Evolutionary conservation across 1,140 invertebrate genomes (phyloP).

Genomic region (Ceratina australensis): DNA sequence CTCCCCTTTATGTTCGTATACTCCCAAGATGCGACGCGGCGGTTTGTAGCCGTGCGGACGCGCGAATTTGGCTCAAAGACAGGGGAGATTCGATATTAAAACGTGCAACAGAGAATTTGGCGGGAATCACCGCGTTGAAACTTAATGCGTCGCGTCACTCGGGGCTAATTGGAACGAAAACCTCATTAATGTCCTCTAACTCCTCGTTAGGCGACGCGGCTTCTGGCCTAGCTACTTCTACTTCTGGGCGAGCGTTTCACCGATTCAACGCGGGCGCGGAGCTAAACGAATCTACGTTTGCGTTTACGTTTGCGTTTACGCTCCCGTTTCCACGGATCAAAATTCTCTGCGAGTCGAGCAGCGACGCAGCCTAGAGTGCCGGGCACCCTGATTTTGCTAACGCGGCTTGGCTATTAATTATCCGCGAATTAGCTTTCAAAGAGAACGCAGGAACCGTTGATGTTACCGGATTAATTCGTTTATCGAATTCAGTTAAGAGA

Average conservation of each 20-base stretch:
- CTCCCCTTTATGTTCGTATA: background rate
- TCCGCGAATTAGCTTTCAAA: constrained; percentile 9
- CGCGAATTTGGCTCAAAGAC: constrained; percentile 41
- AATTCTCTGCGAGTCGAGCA: background rate
- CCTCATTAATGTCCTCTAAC: constrained; percentile 64
- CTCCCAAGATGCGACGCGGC: background rate
- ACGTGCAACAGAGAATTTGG: constrained; percentile 39
- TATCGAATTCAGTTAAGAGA: constrained; percentile 3
- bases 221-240: constrained; percentile 22
- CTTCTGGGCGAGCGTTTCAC: background rate
- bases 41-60: background rate
- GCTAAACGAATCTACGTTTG: constrained; percentile 36
- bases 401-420: constrained; percentile 26
- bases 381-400: constrained; percentile 32
- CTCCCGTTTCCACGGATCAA: constrained; percentile 10
- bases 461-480: constrained; percentile 14
- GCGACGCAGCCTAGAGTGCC: background rate
- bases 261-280: constrained; percentile 9
- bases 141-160: constrained; percentile 66
- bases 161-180: constrained; percentile 69
- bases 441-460: background rate
- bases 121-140: constrained; percentile 35
- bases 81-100: constrained; percentile 67
- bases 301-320: constrained; percentile 3
- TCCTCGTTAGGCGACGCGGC: background rate